Evolutionary conservation across 1,140 invertebrate species (phyloP).

Genomic region (Neuroterus valhalla): DNA sequence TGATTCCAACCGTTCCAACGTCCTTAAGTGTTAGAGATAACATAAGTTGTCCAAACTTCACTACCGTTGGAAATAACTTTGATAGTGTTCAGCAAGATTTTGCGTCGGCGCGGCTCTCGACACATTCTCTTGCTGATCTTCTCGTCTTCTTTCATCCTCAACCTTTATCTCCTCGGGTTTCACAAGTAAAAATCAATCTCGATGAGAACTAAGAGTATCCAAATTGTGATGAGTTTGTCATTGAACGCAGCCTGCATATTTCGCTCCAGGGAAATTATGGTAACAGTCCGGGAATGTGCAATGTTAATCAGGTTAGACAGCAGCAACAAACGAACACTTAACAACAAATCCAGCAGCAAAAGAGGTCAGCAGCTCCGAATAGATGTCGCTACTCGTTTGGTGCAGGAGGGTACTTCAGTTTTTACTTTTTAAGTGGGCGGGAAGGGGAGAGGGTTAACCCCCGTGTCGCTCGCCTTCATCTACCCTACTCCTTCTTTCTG

Average conservation of each 20-base stretch:
- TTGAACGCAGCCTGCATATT: slow-evolving; percentile 31
- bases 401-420: too few species aligned
- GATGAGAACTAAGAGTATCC: background rate
- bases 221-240: slow-evolving; percentile 31
- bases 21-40: too few species aligned
- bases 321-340: slow-evolving; percentile 54
- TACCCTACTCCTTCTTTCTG: too few species aligned
- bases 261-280: slow-evolving; percentile 67
- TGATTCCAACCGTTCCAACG: too few species aligned
- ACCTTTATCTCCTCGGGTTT: slow-evolving; percentile 70
- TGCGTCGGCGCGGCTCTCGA: slow-evolving; percentile 68
- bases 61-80: slow-evolving; percentile 71
- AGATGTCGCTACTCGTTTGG: too few species aligned
- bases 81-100: slow-evolving; percentile 71
- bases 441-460: too few species aligned
- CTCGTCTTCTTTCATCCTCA: slow-evolving; percentile 72
- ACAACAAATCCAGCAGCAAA: slow-evolving; percentile 56
- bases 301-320: slow-evolving; percentile 70
- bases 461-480: too few species aligned
- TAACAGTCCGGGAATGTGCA: slow-evolving; percentile 71
- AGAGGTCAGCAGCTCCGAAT: slow-evolving; percentile 75
- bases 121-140: slow-evolving; percentile 70
- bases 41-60: slow-evolving; percentile 47
- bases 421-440: too few species aligned
- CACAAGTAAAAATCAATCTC: slow-evolving; percentile 62